Evolutionary conservation across 2,797 vertebrate species (phyloP).

Genomic region (Chanos chanos): DNA sequence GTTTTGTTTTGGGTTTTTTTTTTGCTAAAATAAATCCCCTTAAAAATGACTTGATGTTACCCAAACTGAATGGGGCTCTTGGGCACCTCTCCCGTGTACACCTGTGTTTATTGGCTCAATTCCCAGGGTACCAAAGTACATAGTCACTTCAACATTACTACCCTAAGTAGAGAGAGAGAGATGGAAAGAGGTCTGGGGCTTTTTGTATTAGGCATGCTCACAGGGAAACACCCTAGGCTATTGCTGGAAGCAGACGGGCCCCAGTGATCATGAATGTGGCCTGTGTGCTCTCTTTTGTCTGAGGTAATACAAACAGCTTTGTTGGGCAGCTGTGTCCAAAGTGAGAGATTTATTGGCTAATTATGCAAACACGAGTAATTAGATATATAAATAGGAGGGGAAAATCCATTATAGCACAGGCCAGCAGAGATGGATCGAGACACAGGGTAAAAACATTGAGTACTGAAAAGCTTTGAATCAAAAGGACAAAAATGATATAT

Average conservation of each 20-base stretch:
- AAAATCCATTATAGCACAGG: slow-evolving; percentile 39
- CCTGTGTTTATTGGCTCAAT: slow-evolving; percentile 18
- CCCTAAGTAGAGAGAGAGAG: not conserved
- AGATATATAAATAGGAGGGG: slow-evolving; percentile 32
- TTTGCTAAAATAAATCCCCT: slow-evolving; percentile 2
- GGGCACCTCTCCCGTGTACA: slow-evolving; percentile 14
- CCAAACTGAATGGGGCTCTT: not conserved
- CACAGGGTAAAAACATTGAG: too few relatives aligned
- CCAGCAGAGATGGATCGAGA: slow-evolving; percentile 2
- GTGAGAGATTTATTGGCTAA: slow-evolving; percentile 37
- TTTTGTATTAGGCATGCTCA: not conserved
- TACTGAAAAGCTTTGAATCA: not conserved
- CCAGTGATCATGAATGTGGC: slow-evolving; percentile 53
- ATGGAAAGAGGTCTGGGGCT: not conserved
- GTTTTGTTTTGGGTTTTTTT: too few relatives aligned
- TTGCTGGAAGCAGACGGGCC: slow-evolving; percentile 58
- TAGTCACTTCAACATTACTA: not conserved
- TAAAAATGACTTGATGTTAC: slow-evolving; percentile 1
- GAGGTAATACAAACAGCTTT: slow-evolving; percentile 65
- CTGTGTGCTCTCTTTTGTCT: slow-evolving; percentile 60
- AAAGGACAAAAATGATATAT: not conserved
- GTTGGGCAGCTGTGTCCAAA: slow-evolving; percentile 52
- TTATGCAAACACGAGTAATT: slow-evolving; percentile 41
- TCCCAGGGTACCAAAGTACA: slow-evolving; percentile 7
- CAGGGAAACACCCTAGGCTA: slow-evolving; percentile 27